These are phyloP conservation scores for Erebia epiphron DNA, from an alignment of 2,888 invertebrate species.

Conservation along the genomic window DNA sequence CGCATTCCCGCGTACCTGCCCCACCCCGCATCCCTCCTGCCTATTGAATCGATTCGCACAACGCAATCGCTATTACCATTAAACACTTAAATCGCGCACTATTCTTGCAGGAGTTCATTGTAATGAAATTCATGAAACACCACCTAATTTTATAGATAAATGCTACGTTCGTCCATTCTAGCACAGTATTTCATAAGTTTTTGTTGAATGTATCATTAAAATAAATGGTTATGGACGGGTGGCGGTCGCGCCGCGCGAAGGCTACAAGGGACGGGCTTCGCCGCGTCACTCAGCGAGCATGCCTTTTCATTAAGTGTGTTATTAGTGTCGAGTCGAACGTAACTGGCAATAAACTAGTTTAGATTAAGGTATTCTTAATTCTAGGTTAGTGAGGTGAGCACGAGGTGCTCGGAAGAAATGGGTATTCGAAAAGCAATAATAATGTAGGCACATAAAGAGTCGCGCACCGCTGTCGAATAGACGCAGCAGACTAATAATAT, in stretches of 20 bases:
- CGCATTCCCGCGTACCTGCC: constrained; percentile 3
- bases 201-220: constrained; percentile 13
- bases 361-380: constrained; percentile 66
- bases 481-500: constrained; percentile 62
- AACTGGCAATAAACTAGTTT: constrained; percentile 78
- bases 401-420: constrained; percentile 79
- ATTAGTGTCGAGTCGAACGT: constrained; percentile 68
- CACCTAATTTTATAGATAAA: background rate
- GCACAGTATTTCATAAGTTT: background rate
- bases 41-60: background rate
- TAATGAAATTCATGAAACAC: background rate
- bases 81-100: background rate
- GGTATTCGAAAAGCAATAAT: constrained; percentile 84
- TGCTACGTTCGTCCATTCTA: background rate
- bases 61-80: background rate
- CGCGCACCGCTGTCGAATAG: constrained; percentile 73
- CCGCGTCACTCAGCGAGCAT: constrained; percentile 60
- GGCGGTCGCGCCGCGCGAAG: constrained; percentile 53
- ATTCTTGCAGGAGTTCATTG: background rate
- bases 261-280: constrained; percentile 57
- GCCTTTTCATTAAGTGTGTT: constrained; percentile 73
- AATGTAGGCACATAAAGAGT: constrained; percentile 74
- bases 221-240: constrained; percentile 46
- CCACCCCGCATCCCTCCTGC: background rate
- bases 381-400: constrained; percentile 67